Conservation (phyloP, 2,888 invertebrate genomes). For the Drosophila phalerata region DNA sequence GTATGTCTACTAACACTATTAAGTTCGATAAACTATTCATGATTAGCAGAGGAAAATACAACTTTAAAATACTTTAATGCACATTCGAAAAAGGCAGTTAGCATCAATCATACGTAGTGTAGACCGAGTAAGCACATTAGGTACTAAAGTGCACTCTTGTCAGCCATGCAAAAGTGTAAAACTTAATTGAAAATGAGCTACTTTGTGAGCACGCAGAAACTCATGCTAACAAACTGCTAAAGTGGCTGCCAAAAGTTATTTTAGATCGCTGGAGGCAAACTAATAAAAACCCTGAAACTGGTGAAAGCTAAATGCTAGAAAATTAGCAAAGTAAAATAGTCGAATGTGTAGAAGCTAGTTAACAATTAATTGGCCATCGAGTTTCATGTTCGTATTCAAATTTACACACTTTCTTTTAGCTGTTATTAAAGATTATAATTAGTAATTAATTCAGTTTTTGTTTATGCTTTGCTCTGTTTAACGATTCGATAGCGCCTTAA, state of each 20-base stretch:
- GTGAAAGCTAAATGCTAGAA: conserved; percentile 1
- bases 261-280: conserved; percentile 7
- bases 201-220: conserved; percentile 15
- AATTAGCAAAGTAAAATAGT: neutral
- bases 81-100: neutral
- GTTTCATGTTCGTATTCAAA: neutral
- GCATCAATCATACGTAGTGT: conserved; percentile 54
- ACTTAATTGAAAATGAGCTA: conserved; percentile 49
- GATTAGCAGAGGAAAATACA: neutral
- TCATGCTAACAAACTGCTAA: conserved; percentile 5
- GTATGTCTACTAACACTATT: neutral
- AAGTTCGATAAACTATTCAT: neutral
- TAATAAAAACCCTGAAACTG: conserved; percentile 9
- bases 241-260: conserved; percentile 35
- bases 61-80: neutral
- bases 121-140: conserved; percentile 5
- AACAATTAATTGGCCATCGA: neutral
- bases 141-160: conserved; percentile 31
- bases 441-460: conserved; percentile 10
- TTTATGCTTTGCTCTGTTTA: conserved; percentile 25
- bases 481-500: conserved; percentile 37
- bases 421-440: neutral
- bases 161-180: conserved; percentile 20
- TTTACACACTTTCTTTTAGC: neutral
- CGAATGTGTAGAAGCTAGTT: neutral